Evolutionary conservation across 2,113 vertebrate genomes (phyloP).

Genomic region (Heterotis niloticus): DNA sequence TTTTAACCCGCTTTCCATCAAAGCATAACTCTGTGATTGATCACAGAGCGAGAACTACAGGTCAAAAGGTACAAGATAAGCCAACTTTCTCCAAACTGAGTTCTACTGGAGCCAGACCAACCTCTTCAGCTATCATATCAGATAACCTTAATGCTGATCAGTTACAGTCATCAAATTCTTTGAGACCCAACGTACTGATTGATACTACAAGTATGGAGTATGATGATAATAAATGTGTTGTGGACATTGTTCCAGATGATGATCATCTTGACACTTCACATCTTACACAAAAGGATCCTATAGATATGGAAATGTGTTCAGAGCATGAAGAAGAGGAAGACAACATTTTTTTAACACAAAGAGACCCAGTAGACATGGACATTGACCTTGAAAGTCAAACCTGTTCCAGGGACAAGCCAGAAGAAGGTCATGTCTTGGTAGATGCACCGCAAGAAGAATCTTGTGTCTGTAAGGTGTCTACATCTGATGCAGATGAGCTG

Average conservation of each 20-base stretch:
- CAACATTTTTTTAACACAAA: slow-evolving; percentile 15
- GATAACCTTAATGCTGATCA: not conserved
- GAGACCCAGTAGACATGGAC: slow-evolving; percentile 35
- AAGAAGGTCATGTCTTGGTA: slow-evolving; percentile 35
- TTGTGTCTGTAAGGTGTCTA: not conserved
- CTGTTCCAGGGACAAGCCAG: not conserved
- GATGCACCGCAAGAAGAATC: slow-evolving; percentile 22
- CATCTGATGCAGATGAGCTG: slow-evolving; percentile 32
- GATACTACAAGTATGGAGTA: slow-evolving; percentile 3
- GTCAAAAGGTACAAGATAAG: not conserved
- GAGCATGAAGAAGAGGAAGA: slow-evolving; percentile 44
- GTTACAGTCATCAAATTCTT: not conserved
- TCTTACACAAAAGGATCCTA: slow-evolving; percentile 68
- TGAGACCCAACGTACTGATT: not conserved
- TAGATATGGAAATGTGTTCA: slow-evolving; percentile 71
- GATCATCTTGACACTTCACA: slow-evolving; percentile 53
- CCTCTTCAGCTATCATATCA: not conserved
- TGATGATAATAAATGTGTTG: not conserved
- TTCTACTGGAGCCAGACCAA: not conserved
- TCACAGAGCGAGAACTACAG: not conserved
- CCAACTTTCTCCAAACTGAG: slow-evolving; percentile 15
- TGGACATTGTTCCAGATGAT: slow-evolving; percentile 32
- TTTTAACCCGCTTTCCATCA: slow-evolving; percentile 5
- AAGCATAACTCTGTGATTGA: slow-evolving; percentile 24
- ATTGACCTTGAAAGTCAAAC: slow-evolving; percentile 26